Base-by-base conservation (phyloP, 2,888 invertebrate species). In the Spodoptera littoralis region DNA sequence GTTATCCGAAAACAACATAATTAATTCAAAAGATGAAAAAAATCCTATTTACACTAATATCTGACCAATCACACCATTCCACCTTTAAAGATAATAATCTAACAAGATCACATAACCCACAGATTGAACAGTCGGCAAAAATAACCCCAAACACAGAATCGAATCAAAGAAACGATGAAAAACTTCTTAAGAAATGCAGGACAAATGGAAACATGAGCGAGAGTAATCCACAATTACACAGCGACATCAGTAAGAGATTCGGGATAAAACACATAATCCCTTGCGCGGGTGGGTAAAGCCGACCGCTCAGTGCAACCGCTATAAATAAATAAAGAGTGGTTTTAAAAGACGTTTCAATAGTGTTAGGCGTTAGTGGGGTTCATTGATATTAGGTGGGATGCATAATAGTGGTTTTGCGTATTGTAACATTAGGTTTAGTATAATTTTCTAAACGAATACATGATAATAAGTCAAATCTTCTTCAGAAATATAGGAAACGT, bases 201-300 rank as follows among this genome's bases (percentile, higher is more conserved):
- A 88, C 88, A 90, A 90, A 93, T 91, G 90, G 88, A 90, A 90
- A 91, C 91, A 92, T 85, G 88, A 87, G 83, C 84, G 80, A 63
- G 65, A 76, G 88, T 92, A 93, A 94, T 93, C 93, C 93, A 92
- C 92, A 93, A 92, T 93, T 93, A 93, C 92, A 88, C 83, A 83
- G 86, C 87, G 88, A 93, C 93, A 92, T 92, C 86, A 90, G 92
- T 89, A 89, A 90, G 90, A 91, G 91, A 92, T 92, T 90, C 84
- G 83, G 88, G 85, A 90, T 90, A 90, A 92, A 92, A 92, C 85
- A 90, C 90, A 86, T 93, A 93, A 94, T 93, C 93, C 92, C 58
- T 69, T 43, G 67, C 67, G 66, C 67, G 78, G 65, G 65, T 61
- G 71, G 73, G 70, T 73, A 82, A 78, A 82, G 82, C 78, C 73